Conservation (phyloP, 2,888 invertebrate genomes). For the Pammene aurita region DNA sequence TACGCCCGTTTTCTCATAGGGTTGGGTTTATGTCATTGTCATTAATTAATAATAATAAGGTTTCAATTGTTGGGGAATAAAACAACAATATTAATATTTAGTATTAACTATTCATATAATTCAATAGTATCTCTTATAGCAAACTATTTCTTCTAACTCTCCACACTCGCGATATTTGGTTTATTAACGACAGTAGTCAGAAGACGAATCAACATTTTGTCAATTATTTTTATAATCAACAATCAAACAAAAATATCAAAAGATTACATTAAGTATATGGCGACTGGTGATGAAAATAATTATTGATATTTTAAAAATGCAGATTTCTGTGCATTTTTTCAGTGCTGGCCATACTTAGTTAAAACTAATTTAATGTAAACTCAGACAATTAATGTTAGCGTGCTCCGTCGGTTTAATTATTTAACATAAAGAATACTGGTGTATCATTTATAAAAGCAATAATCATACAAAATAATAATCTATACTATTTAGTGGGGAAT, state of each 20-base stretch:
- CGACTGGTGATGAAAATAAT: constrained; percentile 14
- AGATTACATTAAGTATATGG: constrained; percentile 60
- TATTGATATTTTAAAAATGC: background rate
- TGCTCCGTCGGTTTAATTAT: constrained; percentile 62
- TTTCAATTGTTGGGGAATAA: constrained; percentile 44
- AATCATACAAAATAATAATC: constrained; percentile 61
- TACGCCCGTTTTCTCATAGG: too few species aligned
- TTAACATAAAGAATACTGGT: constrained; percentile 59
- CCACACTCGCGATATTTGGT: constrained; percentile 81
- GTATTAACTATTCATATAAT: constrained; percentile 81
- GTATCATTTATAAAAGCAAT: constrained; percentile 54
- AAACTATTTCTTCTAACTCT: constrained; percentile 79
- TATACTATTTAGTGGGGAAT: constrained; percentile 86
- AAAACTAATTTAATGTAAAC: constrained; percentile 68
- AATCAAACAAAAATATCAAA: constrained; percentile 73
- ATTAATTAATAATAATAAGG: too few species aligned
- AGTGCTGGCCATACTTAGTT: constrained; percentile 29
- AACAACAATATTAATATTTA: constrained; percentile 61
- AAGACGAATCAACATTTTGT: constrained; percentile 79
- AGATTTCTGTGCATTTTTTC: constrained; percentile 1
- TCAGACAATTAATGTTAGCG: constrained; percentile 65
- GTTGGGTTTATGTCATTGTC: too few species aligned
- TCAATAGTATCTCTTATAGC: constrained; percentile 81
- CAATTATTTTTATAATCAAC: constrained; percentile 70
- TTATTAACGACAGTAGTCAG: constrained; percentile 64